phyloP scores from a whole-genome alignment of 2,113 vertebrate species.

The Psittacula cyanocephala region DNA sequence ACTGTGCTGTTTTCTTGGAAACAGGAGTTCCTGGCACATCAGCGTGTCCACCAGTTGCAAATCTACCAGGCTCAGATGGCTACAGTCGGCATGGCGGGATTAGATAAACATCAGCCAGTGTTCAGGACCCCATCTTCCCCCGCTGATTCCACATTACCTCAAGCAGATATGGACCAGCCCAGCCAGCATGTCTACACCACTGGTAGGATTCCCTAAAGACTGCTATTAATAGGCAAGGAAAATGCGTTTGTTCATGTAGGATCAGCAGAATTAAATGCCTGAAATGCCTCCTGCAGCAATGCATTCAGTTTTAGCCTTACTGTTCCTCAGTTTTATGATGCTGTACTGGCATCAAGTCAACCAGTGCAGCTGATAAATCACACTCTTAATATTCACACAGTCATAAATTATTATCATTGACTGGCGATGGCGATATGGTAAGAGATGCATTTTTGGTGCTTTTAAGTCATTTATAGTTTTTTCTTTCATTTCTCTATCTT shows the following conservation, averaged over 20 bases:
- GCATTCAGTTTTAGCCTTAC: constrained; percentile 61
- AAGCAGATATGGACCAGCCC: constrained; percentile 74
- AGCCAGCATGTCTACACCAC: constrained; percentile 78
- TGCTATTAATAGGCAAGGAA: constrained; percentile 77
- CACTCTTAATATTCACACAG: constrained; percentile 75
- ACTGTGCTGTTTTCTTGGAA: constrained; percentile 76
- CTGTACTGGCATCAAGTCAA: constrained; percentile 82
- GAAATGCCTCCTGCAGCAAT: constrained; percentile 79
- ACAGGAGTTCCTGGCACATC: constrained; percentile 71
- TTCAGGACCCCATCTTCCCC: constrained; percentile 75
- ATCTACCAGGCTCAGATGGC: constrained; percentile 72
- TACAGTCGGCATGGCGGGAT: constrained; percentile 75
- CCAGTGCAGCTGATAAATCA: constrained; percentile 76
- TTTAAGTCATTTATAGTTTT: constrained; percentile 20
- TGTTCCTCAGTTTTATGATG: constrained; percentile 72
- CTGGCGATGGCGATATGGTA: constrained; percentile 61
- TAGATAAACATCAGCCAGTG: constrained; percentile 75
- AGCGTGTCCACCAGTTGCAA: constrained; percentile 67
- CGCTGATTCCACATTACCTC: constrained; percentile 66
- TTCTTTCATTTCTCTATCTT: background rate
- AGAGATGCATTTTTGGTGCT: constrained; percentile 71
- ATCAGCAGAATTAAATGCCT: constrained; percentile 88
- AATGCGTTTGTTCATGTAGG: constrained; percentile 77
- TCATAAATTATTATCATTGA: constrained; percentile 75
- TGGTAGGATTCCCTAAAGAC: constrained; percentile 77